Evolutionary conservation across 2,797 vertebrate genomes (phyloP).

Genomic region (Paratrypauchen microcephalus): DNA sequence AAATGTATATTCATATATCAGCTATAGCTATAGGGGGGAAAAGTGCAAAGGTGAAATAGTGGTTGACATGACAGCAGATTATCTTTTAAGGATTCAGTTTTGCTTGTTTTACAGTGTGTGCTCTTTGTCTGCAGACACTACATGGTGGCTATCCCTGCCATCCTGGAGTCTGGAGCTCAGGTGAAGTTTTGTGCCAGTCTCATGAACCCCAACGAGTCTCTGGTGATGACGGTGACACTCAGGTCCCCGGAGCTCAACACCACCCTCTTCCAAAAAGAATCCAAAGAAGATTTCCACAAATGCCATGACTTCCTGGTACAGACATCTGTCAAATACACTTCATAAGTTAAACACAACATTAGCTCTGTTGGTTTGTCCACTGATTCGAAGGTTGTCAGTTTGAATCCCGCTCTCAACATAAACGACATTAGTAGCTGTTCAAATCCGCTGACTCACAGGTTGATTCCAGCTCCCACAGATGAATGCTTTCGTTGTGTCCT

Average conservation of each 20-base stretch:
- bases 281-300: slow-evolving; percentile 46
- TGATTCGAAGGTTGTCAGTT: too few species aligned
- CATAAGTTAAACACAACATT: too few species aligned
- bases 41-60: too few species aligned
- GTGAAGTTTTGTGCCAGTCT: slow-evolving; percentile 64
- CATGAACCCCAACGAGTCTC: slow-evolving; percentile 61
- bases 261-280: slow-evolving; percentile 44
- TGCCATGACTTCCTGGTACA: slow-evolving; percentile 66
- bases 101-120: background rate
- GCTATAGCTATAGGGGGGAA: too few species aligned
- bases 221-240: slow-evolving; percentile 63
- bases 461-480: too few species aligned
- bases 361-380: too few species aligned
- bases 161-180: slow-evolving; percentile 60
- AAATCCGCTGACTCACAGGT: too few species aligned
- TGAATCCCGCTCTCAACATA: too few species aligned
- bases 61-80: too few species aligned
- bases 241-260: slow-evolving; percentile 19
- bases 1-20: too few species aligned
- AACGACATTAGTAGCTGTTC: too few species aligned
- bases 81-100: background rate
- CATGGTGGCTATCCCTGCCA: slow-evolving; percentile 67
- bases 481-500: too few species aligned
- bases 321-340: background rate
- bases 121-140: slow-evolving; percentile 57